Evolutionary conservation across 2,113 vertebrate species (phyloP).

Genomic region (Phaetusa simplex): DNA sequence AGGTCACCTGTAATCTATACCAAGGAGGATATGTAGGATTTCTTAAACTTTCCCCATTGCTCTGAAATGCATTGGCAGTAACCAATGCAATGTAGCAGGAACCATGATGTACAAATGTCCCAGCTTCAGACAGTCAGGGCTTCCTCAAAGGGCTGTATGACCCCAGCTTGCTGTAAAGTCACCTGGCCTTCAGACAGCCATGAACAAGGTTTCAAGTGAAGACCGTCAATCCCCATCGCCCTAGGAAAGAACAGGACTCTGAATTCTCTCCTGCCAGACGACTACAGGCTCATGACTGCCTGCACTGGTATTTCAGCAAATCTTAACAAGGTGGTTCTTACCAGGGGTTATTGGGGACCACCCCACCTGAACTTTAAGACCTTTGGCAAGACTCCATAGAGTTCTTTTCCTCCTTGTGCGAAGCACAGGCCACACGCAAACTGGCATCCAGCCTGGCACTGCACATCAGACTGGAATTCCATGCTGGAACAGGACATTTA

Average conservation of each 20-base stretch:
- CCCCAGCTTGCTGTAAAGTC: background rate
- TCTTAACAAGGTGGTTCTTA: background rate
- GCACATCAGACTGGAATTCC: background rate
- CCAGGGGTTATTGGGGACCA: background rate
- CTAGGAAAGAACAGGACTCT: background rate
- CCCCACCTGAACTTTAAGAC: background rate
- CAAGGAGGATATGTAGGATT: background rate
- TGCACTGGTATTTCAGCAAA: background rate
- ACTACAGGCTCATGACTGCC: background rate
- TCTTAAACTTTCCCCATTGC: background rate
- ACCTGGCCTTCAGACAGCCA: background rate
- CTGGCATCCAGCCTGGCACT: background rate
- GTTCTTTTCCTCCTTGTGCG: background rate
- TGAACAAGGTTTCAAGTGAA: background rate
- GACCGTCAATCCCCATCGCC: background rate
- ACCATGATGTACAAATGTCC: background rate
- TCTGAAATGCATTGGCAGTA: background rate
- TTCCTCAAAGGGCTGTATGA: background rate
- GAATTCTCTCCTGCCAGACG: background rate
- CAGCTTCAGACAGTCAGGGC: background rate
- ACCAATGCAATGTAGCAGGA: background rate
- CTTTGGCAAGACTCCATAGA: background rate
- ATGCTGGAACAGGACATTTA: background rate
- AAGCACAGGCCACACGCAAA: background rate
- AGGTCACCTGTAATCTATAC: background rate